These are phyloP conservation scores for Apolygus lucorum DNA, from an alignment of 1,140 invertebrate genomes.

Conservation along the genomic window DNA sequence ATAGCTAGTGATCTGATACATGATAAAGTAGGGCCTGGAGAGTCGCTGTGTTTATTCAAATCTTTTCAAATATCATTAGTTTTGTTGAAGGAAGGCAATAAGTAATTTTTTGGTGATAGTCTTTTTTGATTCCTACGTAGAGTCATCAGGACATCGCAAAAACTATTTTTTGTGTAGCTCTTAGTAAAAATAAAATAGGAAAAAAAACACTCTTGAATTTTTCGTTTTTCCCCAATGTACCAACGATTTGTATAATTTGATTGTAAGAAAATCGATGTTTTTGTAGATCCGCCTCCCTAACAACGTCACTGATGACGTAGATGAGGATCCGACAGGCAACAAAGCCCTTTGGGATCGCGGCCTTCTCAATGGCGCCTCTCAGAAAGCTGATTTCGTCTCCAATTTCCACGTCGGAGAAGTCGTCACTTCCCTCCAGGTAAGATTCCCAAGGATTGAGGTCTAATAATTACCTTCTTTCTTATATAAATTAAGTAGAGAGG, in stretches of 20 bases:
- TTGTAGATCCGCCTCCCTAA: constrained; percentile 74
- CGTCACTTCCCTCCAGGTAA: constrained; percentile 64
- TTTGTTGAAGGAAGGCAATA: too few species aligned
- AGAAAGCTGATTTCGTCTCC: constrained; percentile 87
- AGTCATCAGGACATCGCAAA: too few species aligned
- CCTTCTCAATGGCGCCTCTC: constrained; percentile 90
- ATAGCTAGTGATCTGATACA: too few species aligned
- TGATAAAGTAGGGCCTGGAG: background rate
- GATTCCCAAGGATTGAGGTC: too few species aligned
- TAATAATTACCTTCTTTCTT: too few species aligned
- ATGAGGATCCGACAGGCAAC: constrained; percentile 97
- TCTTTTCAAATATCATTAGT: too few species aligned
- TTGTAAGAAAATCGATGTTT: too few species aligned
- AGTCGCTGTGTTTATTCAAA: constrained; percentile 1
- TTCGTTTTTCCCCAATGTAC: constrained; percentile 32
- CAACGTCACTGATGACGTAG: constrained; percentile 91
- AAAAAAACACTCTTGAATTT: background rate
- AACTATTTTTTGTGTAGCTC: background rate
- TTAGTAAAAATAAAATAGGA: background rate
- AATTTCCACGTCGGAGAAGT: constrained; percentile 96
- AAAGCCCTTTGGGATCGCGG: constrained; percentile 98
- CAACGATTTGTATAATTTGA: too few species aligned
- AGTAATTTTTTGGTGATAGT: too few species aligned
- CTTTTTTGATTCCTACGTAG: too few species aligned
- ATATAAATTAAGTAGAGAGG: too few species aligned